Evolutionary conservation across 2,797 vertebrate genomes (phyloP).

Genomic region (Rhincodon typus): DNA sequence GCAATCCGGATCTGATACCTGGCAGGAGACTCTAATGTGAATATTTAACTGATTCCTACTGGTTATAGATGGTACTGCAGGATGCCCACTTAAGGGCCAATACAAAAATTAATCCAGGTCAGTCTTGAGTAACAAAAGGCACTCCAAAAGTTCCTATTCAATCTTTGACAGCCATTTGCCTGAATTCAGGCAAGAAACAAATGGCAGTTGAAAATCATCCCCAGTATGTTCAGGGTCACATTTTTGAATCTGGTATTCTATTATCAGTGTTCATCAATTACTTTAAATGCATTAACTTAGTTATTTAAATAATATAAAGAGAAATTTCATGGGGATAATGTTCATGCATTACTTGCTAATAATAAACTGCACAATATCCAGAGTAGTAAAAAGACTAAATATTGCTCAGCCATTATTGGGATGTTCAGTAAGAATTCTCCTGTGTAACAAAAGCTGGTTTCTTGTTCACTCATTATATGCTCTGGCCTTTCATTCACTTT

Average conservation of each 20-base stretch:
- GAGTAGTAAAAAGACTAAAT: background rate
- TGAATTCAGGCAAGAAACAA: background rate
- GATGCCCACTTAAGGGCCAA: background rate
- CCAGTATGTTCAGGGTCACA: background rate
- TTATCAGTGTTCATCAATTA: background rate
- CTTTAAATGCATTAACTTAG: background rate
- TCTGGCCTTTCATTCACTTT: background rate
- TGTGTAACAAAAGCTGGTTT: background rate
- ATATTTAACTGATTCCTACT: background rate
- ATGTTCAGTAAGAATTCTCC: background rate
- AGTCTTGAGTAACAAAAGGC: background rate
- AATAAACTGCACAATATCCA: background rate
- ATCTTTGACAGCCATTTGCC: background rate
- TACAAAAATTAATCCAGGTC: background rate
- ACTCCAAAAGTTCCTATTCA: background rate
- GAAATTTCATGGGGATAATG: background rate
- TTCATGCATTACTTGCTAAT: background rate
- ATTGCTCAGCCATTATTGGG: background rate
- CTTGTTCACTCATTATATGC: background rate
- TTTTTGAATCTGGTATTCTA: background rate
- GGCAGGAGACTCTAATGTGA: background rate
- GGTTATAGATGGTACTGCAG: background rate
- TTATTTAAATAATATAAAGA: background rate
- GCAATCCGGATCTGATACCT: background rate
- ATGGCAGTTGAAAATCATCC: background rate